These are phyloP conservation scores for Cantharis nigra DNA, from an alignment of 2,888 invertebrate species.

Conservation along the genomic window DNA sequence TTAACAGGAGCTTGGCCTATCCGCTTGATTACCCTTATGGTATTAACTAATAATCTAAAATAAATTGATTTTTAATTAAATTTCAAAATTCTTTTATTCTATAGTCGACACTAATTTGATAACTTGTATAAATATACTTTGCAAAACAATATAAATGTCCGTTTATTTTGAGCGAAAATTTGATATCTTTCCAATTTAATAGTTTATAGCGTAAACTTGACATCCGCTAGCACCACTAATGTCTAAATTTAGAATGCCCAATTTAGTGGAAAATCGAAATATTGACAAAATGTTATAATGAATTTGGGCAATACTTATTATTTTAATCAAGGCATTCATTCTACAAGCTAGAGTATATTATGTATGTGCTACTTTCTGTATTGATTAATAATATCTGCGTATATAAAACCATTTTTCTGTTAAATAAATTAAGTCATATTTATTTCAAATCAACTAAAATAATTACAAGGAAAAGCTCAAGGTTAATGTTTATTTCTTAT, in stretches of 20 bases:
- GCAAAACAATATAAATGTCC: background rate
- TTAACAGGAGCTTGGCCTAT: background rate
- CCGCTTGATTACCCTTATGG: background rate
- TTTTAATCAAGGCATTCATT: background rate
- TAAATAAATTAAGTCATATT: background rate
- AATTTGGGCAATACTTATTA: background rate
- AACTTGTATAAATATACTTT: background rate
- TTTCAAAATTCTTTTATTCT: background rate
- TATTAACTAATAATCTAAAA: background rate
- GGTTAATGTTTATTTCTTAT: background rate
- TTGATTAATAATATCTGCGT: background rate
- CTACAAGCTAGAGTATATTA: background rate
- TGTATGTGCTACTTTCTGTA: background rate
- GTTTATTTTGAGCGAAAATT: background rate
- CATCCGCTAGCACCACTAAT: background rate
- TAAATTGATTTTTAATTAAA: background rate
- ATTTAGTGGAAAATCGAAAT: background rate
- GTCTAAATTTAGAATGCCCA: background rate
- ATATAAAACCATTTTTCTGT: background rate
- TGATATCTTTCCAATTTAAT: background rate
- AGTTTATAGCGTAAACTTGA: background rate
- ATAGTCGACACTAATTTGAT: background rate
- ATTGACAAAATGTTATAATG: background rate
- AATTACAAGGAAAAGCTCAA: background rate
- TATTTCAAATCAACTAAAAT: background rate